Base-by-base conservation (phyloP, 92 coral and sea anemone species). In the Palythoa caribaeorum region DNA sequence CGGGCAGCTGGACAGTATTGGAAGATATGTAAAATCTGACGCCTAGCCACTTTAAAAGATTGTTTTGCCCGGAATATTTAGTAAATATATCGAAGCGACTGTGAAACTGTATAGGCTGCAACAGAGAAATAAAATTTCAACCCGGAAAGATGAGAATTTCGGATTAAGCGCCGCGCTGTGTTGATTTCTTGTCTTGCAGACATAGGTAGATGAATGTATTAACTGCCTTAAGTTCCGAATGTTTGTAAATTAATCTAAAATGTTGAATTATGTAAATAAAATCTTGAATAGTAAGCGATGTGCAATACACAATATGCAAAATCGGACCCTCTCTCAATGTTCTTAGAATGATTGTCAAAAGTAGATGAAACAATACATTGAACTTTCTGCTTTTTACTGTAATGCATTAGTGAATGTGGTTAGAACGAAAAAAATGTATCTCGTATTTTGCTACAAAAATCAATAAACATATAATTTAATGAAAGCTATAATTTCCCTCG, bases 181-280 rank as follows among this genome's bases (percentile, higher is more conserved):
- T 19, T 11, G 19, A 20, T 80, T 12, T 11, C 19, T 44, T 21
- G 65, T 40, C 59, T 65, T 19, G 16, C 65, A 80, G 2, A 38
- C 10, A 12, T 39, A 44, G 73, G 74, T 47, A 80, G 20, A 65
- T 65, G 75, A 80, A 77, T 39, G 44, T 80, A 39, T 63, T 66
- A 44, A 53, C 44, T 53, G 86, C 86, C 19, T 44, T 48, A 65
- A 36, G 76, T 81, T 39, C 21, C 59, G 17, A 81, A 81, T 66
- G 59, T 79, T 79, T 79, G 71, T 79, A 66, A 81, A 81, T 81
- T 81, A 81, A 81, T 59, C 86, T 48, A 81, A 47, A 81, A 66
- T 48, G 17, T 47, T 6, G 62, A 81, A 81, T 65, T 81, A 81
- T 66, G 86, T 65, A 81, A 81, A 81, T 81, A 81, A 5, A 9